phyloP scores from a whole-genome alignment of 2,797 vertebrate species.

The Erpetoichthys calabaricus region DNA sequence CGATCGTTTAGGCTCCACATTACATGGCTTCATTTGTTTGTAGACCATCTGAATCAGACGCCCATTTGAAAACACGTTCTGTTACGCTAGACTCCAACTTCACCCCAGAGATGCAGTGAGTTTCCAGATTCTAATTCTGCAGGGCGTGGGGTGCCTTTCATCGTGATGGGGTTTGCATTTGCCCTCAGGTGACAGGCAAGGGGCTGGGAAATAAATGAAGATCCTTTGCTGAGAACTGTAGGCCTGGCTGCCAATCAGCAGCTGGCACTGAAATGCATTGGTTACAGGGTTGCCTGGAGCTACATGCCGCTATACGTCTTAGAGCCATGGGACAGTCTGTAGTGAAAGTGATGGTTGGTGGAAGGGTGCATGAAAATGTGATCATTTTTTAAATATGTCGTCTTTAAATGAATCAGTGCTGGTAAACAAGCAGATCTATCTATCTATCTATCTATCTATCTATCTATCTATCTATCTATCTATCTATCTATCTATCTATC shows the following conservation, averaged over 20 bases:
- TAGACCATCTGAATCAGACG: slow-evolving; percentile 10
- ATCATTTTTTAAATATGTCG: no score
- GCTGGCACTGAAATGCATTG: slow-evolving; percentile 3
- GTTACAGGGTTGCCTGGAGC: slow-evolving; percentile 3
- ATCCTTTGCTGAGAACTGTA: slow-evolving; percentile 3
- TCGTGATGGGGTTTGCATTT: slow-evolving; percentile 9
- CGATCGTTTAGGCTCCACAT: slow-evolving; percentile 2
- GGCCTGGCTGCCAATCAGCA: slow-evolving; percentile 2
- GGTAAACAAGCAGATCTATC: no score
- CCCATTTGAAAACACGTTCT: slow-evolving; percentile 7
- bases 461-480: no score
- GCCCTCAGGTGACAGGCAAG: slow-evolving; percentile 11
- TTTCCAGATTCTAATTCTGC: slow-evolving; percentile 6
- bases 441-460: no score
- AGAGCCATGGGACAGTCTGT: slow-evolving; percentile 1
- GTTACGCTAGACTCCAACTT: slow-evolving; percentile 4
- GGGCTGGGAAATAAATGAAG: slow-evolving; percentile 7
- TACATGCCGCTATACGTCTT: neutral
- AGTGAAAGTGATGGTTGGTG: neutral
- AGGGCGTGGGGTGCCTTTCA: slow-evolving; percentile 12
- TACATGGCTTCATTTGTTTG: slow-evolving; percentile 12
- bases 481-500: no score
- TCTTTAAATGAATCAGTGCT: no score
- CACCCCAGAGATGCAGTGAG: slow-evolving; percentile 7
- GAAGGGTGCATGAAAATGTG: no score